phyloP scores from a whole-genome alignment of 2,113 vertebrate species.

The Xenopus laevis region DNA sequence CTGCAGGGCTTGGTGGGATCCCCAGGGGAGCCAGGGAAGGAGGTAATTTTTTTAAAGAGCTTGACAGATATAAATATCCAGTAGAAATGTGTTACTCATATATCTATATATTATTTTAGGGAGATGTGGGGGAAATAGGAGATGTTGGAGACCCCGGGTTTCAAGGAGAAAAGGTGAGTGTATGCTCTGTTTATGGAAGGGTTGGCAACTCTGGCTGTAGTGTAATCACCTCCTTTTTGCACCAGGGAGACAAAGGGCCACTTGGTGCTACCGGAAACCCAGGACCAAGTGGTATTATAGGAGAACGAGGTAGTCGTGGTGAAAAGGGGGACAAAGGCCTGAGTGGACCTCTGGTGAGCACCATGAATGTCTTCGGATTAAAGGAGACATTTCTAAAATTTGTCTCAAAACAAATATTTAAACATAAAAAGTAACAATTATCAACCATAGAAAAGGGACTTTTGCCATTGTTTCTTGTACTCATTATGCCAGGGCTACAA shows the following conservation, averaged over 20 bases:
- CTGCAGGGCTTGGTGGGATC: constrained; percentile 59
- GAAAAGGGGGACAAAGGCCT: constrained; percentile 74
- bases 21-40: constrained; percentile 63
- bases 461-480: too few relatives aligned
- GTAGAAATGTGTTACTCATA: too few relatives aligned
- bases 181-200: neutral
- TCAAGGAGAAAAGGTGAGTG: constrained; percentile 69
- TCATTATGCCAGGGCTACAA: too few relatives aligned
- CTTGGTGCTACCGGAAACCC: constrained; percentile 65
- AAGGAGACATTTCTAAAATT: neutral
- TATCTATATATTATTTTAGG: constrained; percentile 45
- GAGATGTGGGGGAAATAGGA: constrained; percentile 59
- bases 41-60: constrained; percentile 56
- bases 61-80: too few relatives aligned
- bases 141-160: constrained; percentile 65
- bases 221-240: neutral
- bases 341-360: constrained; percentile 69
- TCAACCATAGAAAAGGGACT: too few relatives aligned
- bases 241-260: constrained; percentile 70
- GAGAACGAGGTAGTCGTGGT: constrained; percentile 65
- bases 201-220: neutral
- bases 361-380: neutral
- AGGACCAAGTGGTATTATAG: constrained; percentile 64
- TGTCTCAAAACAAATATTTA: too few relatives aligned
- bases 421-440: too few relatives aligned